These are phyloP conservation scores for Cylloceria caligata DNA, from an alignment of 2,888 invertebrate genomes.

Conservation along the genomic window DNA sequence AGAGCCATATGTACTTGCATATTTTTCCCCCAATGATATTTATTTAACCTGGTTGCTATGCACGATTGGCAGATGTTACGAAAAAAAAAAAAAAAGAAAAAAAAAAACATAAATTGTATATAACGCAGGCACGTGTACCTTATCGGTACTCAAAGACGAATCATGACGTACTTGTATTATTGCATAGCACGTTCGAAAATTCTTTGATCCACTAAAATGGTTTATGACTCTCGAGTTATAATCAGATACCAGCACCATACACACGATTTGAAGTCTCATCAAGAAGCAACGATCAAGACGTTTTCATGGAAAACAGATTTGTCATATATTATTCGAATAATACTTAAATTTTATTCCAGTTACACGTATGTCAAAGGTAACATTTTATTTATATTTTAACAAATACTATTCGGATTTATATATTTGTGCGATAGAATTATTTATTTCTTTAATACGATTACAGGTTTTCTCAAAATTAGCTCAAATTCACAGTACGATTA, in stretches of 20 bases:
- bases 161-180: neutral
- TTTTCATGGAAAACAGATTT: neutral
- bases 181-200: neutral
- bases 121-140: neutral
- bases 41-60: neutral
- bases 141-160: conserved; percentile 19
- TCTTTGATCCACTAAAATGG: neutral
- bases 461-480: neutral
- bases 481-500: neutral
- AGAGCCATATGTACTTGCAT: conserved; percentile 37
- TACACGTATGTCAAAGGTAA: no score
- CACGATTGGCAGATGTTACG: neutral
- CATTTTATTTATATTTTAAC: no score
- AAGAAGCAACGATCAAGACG: neutral
- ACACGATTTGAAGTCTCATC: neutral
- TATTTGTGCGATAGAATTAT: no score
- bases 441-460: neutral
- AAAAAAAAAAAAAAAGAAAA: neutral
- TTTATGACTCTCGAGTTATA: conserved; percentile 17
- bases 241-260: neutral
- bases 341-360: no score
- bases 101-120: neutral
- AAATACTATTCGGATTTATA: no score
- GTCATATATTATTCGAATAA: neutral
- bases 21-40: neutral